These are phyloP conservation scores for Aspidoscelis tigris DNA, from an alignment of 2,113 vertebrate species.

Conservation along the genomic window DNA sequence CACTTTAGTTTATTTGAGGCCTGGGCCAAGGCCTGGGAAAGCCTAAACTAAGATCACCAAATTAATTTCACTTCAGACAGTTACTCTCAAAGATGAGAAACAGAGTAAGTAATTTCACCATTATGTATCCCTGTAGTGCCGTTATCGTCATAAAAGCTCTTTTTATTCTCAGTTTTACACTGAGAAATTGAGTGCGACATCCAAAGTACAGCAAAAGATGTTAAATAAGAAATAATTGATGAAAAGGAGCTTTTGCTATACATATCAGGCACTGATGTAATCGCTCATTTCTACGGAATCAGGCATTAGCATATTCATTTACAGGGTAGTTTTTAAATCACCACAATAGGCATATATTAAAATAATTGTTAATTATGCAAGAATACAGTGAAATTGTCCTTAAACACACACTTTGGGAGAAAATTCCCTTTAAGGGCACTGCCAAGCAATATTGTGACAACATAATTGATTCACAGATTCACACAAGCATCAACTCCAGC, in stretches of 20 bases:
- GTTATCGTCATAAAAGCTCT: slow-evolving; percentile 58
- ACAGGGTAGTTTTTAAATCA: slow-evolving; percentile 54
- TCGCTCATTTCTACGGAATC: slow-evolving; percentile 43
- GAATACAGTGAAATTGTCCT: slow-evolving; percentile 13
- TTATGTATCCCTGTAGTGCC: slow-evolving; percentile 67
- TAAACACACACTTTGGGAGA: slow-evolving; percentile 15
- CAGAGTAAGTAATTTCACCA: slow-evolving; percentile 65
- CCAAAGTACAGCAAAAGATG: slow-evolving; percentile 63
- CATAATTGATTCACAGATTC: slow-evolving; percentile 25
- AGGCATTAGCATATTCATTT: slow-evolving; percentile 62
- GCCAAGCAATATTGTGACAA: slow-evolving; percentile 31
- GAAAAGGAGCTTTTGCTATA: slow-evolving; percentile 43
- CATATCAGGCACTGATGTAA: slow-evolving; percentile 47
- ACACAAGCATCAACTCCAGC: slow-evolving; percentile 8
- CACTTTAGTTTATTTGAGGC: slow-evolving; percentile 63
- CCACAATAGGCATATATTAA: slow-evolving; percentile 32
- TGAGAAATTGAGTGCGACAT: slow-evolving; percentile 56
- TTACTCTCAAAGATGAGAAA: slow-evolving; percentile 68
- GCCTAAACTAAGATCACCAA: slow-evolving; percentile 62
- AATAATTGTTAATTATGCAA: slow-evolving; percentile 44
- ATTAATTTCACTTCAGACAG: slow-evolving; percentile 65
- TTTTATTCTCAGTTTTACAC: slow-evolving; percentile 47
- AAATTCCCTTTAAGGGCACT: slow-evolving; percentile 15
- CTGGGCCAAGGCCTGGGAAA: slow-evolving; percentile 55
- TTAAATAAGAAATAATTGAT: slow-evolving; percentile 55